Conservation (phyloP, 2,113 vertebrate genomes). For the Chionis minor region DNA sequence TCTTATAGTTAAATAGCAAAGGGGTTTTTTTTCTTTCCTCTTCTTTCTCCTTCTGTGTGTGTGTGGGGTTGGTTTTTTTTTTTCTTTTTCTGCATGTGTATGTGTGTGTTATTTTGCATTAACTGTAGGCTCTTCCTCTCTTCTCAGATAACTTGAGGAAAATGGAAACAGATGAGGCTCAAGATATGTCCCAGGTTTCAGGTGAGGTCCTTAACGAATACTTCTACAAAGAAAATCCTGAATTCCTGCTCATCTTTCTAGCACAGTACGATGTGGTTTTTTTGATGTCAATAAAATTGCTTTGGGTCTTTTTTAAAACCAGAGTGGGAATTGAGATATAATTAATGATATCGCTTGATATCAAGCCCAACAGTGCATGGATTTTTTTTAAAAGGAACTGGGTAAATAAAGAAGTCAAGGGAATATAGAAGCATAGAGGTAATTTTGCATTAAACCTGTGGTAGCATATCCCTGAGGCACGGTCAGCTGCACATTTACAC, state of each 20-base stretch:
- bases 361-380: background rate
- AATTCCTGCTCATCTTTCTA: constrained; percentile 37
- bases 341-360: constrained; percentile 2
- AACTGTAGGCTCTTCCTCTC: constrained; percentile 70
- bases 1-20: constrained; percentile 71
- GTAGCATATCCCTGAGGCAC: background rate
- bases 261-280: background rate
- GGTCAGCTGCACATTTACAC: background rate
- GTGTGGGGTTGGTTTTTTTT: background rate
- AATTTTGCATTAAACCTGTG: constrained; percentile 11
- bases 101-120: constrained; percentile 73
- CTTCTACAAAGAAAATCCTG: constrained; percentile 3
- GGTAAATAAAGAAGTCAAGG: constrained; percentile 20
- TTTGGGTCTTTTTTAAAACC: constrained; percentile 25
- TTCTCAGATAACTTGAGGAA: constrained; percentile 90
- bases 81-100: background rate
- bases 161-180: constrained; percentile 96
- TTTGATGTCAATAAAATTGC: constrained; percentile 24
- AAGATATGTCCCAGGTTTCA: constrained; percentile 97
- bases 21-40: background rate
- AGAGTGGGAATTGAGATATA: background rate
- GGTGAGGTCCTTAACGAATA: constrained; percentile 79
- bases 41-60: constrained; percentile 6
- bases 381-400: background rate
- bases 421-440: background rate